These are phyloP conservation scores for Mus caroli DNA, from an alignment of 2,797 vertebrate genomes.

Conservation along the genomic window DNA sequence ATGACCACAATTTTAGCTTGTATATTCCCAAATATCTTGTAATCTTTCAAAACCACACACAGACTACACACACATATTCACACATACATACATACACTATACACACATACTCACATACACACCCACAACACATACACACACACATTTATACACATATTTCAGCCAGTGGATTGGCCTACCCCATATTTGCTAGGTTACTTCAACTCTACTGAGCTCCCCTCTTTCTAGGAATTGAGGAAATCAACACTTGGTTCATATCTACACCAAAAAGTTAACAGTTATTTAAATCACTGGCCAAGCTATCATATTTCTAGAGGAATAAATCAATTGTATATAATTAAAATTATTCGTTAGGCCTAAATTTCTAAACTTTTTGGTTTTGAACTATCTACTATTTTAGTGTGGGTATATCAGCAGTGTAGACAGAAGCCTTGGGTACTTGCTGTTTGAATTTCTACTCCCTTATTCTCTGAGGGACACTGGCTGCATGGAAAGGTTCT, in stretches of 20 bases:
- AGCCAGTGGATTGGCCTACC: background rate
- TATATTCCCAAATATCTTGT: background rate
- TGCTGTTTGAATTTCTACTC: background rate
- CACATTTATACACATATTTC: background rate
- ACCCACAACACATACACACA: background rate
- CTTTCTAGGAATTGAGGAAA: background rate
- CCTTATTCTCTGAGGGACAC: background rate
- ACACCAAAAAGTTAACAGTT: background rate
- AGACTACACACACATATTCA: background rate
- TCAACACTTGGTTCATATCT: background rate
- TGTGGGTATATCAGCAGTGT: background rate
- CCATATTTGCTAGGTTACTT: background rate
- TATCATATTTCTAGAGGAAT: background rate
- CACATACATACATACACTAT: background rate
- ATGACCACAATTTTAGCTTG: background rate
- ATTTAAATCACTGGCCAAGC: background rate
- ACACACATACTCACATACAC: background rate
- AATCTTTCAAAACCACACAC: background rate
- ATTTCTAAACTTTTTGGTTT: background rate
- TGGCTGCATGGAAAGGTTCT: background rate
- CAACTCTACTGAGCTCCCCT: background rate
- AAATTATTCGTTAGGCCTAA: background rate
- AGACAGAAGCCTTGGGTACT: background rate
- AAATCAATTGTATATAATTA: background rate
- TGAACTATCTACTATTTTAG: background rate